Conservation (phyloP, 1,140 invertebrate genomes). For the Drosophila mayri region DNA sequence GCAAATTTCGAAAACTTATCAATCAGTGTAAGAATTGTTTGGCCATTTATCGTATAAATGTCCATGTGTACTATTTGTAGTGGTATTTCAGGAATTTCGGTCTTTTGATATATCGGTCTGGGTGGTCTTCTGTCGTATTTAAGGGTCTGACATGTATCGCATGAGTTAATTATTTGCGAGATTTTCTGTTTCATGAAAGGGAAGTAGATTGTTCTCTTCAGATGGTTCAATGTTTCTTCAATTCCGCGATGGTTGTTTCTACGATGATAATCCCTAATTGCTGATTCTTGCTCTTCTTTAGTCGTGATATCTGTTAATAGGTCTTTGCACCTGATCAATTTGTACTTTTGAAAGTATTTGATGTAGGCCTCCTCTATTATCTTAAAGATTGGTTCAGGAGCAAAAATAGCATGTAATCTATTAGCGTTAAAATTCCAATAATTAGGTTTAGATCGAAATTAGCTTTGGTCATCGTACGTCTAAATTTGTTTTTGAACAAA, state of each 20-base stretch:
- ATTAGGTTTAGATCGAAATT: no score
- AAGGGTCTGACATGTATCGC: conserved; percentile 17
- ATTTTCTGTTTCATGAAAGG: no score
- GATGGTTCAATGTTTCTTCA: conserved; percentile 6
- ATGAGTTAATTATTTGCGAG: conserved; percentile 10
- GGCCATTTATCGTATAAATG: conserved; percentile 17
- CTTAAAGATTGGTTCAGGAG: no score
- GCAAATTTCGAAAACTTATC: no score
- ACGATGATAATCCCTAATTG: conserved; percentile 1
- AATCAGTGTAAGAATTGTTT: no score
- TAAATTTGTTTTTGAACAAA: no score
- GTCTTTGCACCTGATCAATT: no score
- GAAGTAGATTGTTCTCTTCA: conserved; percentile 13
- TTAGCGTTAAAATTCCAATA: no score
- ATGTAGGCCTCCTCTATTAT: no score
- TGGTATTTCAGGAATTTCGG: conserved; percentile 3
- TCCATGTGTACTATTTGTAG: conserved; percentile 12
- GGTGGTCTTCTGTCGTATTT: conserved; percentile 21
- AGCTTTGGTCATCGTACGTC: no score
- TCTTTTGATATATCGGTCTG: background rate
- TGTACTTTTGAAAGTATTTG: no score
- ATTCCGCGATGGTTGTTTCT: background rate
- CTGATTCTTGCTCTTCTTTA: background rate
- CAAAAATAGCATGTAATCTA: no score
- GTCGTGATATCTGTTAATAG: conserved; percentile 15